Evolutionary conservation across 2,113 vertebrate species (phyloP), one percentile per base, ranked within the genome.

Genomic region (Progne subis): DNA sequence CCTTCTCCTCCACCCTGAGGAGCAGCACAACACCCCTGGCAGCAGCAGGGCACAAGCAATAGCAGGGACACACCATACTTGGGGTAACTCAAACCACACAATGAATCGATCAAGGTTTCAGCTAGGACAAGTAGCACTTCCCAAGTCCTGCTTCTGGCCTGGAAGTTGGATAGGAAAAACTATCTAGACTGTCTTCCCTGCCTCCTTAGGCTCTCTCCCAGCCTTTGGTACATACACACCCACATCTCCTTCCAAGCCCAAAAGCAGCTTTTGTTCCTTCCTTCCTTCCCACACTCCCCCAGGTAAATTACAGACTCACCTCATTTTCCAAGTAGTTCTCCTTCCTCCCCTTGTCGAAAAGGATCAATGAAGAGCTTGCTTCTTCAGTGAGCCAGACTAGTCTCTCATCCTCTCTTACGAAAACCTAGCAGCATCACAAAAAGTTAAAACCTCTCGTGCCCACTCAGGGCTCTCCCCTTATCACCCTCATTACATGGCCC

Each of bases 341-440:
- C 19, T 61, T 76, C 21, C 7, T 81, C 17, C 18, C 2, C 0
- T 29, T 65, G 11, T 64, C 52, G 8, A 61, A 20, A n/a, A 1
- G 0, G 2, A 2, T 37, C 18, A 5, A 0, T 2, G 2, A 80
- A 72, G 2, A 49, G 2, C 14, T 65, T 28, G 1, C 1, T 32
- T 17, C 32, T 20, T 15, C 20, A 12, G 1, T 3, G 20, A 41
- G 5, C 57, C 7, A 1, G 0, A 1, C 8, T 23, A 0, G 1
- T 16, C 11, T 39, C 23, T n/a, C 28, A 28, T 12, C 6, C 5
- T 53, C 14, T 9, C 19, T 16, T 8, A 43, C 24, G 8, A 5
- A 57, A 72, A 2, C 21, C 50, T 53, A 8, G 2, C 32, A 2
- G 7, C 5, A 24, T 21, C 14, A 26, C 17, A 26, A 17, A 28